Base-by-base conservation (phyloP, 1,140 invertebrate genomes). In the Drosophila melanica region DNA sequence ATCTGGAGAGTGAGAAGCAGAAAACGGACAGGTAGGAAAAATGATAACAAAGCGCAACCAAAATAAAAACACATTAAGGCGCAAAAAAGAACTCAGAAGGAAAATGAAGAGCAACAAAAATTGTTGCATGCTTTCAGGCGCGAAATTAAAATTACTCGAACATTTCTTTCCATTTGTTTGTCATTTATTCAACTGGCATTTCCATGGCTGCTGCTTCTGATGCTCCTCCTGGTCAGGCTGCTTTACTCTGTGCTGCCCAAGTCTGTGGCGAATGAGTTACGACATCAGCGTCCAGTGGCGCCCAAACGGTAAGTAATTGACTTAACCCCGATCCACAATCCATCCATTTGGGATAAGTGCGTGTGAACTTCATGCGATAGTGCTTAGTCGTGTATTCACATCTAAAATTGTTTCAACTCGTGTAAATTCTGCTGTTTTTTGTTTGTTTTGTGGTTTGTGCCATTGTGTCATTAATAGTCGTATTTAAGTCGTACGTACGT, bases 161-260 rank as follows among this genome's bases (percentile, higher is more conserved):
- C 76, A 89, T 82, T 81, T 67, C 65, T 60, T 71, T 71, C 14
- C 55, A 44, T 64, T 53, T 70, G 71, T 69, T 70, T 63, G 50
- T 47, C 50, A 47, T 45, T 63, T 35, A 18, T 16, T 55, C 37
- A 39, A 42, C 39, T 51, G 42, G 41, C 14, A 42, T 44, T 44
- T 44, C 42, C 8, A 14, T 8, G 10, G 27, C 47, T 44, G 8
- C 23, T 35, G 33, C 53, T 44, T 8, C 33, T 35, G 33, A 53
- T 39, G 27, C 48, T 57, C 50, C 27, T 53, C 7, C 47, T 11
- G 6, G 1, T 2, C 68, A 98, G 97, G 90, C 93, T 99, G 50
- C 94, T 99, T 37, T 99, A 99, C 92, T 99, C 98, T 0, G 97
- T 99, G 16, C 93, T 99, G 53, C 98, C 98, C 16, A 96, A 97